Evolutionary conservation across 2,113 vertebrate genomes (phyloP), one percentile per base, ranked within the genome.

Genomic region (Pimephales promelas): DNA sequence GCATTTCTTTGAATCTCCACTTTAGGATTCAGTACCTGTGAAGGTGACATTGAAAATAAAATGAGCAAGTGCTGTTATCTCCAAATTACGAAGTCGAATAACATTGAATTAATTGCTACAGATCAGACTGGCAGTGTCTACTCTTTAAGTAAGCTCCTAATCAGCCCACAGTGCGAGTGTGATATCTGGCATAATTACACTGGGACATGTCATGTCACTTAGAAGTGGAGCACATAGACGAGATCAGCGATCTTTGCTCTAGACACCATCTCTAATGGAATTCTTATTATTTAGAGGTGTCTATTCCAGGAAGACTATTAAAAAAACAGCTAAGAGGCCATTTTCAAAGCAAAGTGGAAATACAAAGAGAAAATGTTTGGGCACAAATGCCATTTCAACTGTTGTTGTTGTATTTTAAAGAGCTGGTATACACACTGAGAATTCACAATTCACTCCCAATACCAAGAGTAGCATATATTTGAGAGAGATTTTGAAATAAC

Each of bases 1-100:
- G 28, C 45, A 78, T 70, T 77, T 66, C 31, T 31, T 26, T 76
- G 72, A 40, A 66, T 43, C 59, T 76, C 14, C 31, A 24, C 47
- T 83, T 49, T 70, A 59, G 76, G 57, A 84, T 43, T 81, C 68
- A 56, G 28, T 52, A 76, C 70, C 54, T 85, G 64, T 71, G 71
- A 83, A 88, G 87, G 87, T 88, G 85, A 88, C 87, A 86, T 86
- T 88, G 80, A 85, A 84, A 79, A 83, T 85, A 54, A 83, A 82
- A 86, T 82, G 70, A 86, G 83, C 57, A 85, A 71, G 47, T 73
- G 73, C 73, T 64, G 64, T 87, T 88, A 88, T 87, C 84, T 84
- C 45, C 82, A 77, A 72, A 84, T 68, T 79, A 43, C 73, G 52
- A 40, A 84, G 74, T 75, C n/a, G 82, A 84, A 85, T 74, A 64